A percentile compares a stretch with the other conserved stretches of the same genome.
Conservation (phyloP, 2,888 invertebrate genomes). For the Drosophila birchii region DNA sequence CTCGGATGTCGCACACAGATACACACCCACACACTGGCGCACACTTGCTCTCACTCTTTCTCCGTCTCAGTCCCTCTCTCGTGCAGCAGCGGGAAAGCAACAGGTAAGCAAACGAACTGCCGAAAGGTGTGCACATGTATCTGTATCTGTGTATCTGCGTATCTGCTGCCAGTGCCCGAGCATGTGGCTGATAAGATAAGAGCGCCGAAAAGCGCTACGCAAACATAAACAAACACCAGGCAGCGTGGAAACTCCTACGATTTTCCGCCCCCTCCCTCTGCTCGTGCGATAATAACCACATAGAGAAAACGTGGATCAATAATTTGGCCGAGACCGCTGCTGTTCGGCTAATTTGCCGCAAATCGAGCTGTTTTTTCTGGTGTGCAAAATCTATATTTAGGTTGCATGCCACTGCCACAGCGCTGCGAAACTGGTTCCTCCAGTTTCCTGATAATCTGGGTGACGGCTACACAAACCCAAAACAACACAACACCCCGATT, state of each 20-base stretch:
- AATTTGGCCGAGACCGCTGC: conserved; percentile 14
- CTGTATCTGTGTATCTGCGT: conserved; percentile 26
- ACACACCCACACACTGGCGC: conserved; percentile 39
- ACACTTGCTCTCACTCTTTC: conserved; percentile 14
- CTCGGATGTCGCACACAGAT: conserved; percentile 37
- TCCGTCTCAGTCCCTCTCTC: not conserved
- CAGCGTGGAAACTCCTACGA: conserved; percentile 1
- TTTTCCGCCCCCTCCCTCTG: conserved; percentile 2
- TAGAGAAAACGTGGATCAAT: conserved; percentile 17
- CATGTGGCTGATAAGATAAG: conserved; percentile 54
- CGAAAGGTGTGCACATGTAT: conserved; percentile 63
- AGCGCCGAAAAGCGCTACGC: conserved; percentile 18
- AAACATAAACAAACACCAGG: conserved; percentile 38
- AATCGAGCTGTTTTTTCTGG: conserved; percentile 28
- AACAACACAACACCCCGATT: conserved; percentile 41
- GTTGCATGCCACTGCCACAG: conserved; percentile 76
- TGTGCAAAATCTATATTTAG: conserved; percentile 80
- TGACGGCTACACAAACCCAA: conserved; percentile 73
- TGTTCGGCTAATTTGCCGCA: conserved; percentile 32
- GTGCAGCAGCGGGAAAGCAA: conserved; percentile 56
- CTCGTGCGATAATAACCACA: conserved; percentile 2
- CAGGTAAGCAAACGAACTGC: conserved; percentile 53
- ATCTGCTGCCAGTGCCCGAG: conserved; percentile 22
- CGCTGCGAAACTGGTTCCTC: conserved; percentile 82
- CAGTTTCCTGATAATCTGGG: conserved; percentile 84